phyloP scores from a whole-genome alignment of 30 jellyfish, hydroid and myxozoan genomes.

The Aurelia aurita complex sp. Pacific region DNA sequence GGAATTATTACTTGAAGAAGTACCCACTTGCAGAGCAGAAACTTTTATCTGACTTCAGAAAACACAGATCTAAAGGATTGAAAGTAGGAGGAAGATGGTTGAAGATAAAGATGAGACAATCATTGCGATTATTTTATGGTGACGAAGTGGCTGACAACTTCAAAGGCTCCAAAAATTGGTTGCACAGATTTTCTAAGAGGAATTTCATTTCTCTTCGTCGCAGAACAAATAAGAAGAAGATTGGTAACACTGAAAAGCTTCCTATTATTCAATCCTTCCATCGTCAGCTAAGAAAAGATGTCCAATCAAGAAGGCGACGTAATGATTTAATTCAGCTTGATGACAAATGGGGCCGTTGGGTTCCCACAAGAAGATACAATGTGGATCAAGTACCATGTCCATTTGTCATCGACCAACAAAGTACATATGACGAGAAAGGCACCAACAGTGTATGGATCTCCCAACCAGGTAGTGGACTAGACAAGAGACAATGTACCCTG shows the following conservation, averaged over 20 bases:
- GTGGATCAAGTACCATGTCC: slow-evolving; percentile 64
- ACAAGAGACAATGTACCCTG: slow-evolving; percentile 42
- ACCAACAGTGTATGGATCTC: slow-evolving; percentile 49
- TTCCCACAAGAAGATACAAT: slow-evolving; percentile 23
- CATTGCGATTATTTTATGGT: slow-evolving; percentile 35
- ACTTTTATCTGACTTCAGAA: slow-evolving; percentile 29
- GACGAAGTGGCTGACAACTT: slow-evolving; percentile 50
- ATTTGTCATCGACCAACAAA: slow-evolving; percentile 36
- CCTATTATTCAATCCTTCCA: slow-evolving; percentile 44
- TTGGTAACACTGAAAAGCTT: slow-evolving; percentile 55
- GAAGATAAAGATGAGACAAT: slow-evolving; percentile 42
- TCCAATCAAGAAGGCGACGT: slow-evolving; percentile 33
- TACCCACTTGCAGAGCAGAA: slow-evolving; percentile 40
- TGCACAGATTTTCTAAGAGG: slow-evolving; percentile 37
- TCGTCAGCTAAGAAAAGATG: slow-evolving; percentile 55
- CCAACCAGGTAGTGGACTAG: slow-evolving; percentile 58
- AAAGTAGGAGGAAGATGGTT: slow-evolving; percentile 18
- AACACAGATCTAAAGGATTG: slow-evolving; percentile 27
- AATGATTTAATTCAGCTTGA: slow-evolving; percentile 23
- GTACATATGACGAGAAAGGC: slow-evolving; percentile 52
- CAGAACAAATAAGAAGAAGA: slow-evolving; percentile 57
- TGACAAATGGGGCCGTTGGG: slow-evolving; percentile 40
- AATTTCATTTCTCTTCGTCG: slow-evolving; percentile 47
- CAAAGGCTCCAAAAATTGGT: slow-evolving; percentile 52
- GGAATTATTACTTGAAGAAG: slow-evolving; percentile 17